These are phyloP conservation scores for Rhinoderma darwinii DNA, from an alignment of 2,113 vertebrate genomes.

Conservation along the genomic window DNA sequence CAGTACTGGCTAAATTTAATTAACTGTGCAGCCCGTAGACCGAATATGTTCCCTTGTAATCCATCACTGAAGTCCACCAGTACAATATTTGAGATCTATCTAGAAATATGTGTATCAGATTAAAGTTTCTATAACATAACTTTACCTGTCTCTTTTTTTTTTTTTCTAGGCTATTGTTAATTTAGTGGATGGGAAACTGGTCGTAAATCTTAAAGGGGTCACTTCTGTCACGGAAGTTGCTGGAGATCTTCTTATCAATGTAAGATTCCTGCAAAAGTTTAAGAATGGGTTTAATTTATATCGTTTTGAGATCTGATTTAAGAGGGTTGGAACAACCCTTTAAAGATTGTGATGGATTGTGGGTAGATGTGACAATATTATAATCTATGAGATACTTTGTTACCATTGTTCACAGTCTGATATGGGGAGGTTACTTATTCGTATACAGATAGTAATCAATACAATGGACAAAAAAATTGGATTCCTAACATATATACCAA, in stretches of 20 bases:
- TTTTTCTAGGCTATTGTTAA: conserved; percentile 73
- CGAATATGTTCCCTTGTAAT: neutral
- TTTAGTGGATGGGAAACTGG: conserved; percentile 74
- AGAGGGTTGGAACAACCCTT: no score
- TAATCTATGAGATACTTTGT: no score
- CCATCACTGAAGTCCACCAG: neutral
- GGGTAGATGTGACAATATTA: no score
- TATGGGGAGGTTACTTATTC: no score
- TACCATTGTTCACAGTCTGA: no score
- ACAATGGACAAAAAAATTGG: no score
- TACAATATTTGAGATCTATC: neutral
- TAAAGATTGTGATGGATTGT: no score
- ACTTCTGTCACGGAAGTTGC: conserved; percentile 79
- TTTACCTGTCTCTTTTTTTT: neutral
- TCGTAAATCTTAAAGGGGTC: conserved; percentile 72
- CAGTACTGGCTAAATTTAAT: no score
- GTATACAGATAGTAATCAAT: no score
- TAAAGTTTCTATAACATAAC: neutral
- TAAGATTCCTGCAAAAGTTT: conserved; percentile 68
- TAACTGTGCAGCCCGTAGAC: neutral
- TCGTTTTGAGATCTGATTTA: no score
- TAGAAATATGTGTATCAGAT: neutral
- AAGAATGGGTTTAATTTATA: neutral
- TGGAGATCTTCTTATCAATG: conserved; percentile 74
- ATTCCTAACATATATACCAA: no score